Evolutionary conservation across 2,113 vertebrate genomes (phyloP), one percentile per base, ranked within the genome.

Genomic region (Mus pahari): DNA sequence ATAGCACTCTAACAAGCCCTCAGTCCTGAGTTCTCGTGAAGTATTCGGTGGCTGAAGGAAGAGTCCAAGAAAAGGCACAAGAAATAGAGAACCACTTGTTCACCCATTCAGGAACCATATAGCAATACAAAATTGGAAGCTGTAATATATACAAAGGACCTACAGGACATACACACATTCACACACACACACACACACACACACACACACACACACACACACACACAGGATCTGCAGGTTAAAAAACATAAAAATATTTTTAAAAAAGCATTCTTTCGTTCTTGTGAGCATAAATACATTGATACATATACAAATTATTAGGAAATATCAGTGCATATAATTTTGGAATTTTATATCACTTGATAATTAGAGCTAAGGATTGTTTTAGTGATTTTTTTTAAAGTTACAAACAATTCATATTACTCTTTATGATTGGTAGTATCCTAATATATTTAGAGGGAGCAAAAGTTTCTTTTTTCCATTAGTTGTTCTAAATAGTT

Each of bases 281-380:
- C 42, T 94, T 94, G 39, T 28, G 26, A 95, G 53, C 58, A 81
- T 50, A n/a, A 9, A 42, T 60, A 48, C 68, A 86, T 28, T 12
- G 84, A 88, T 53, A 91, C 31, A 42, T 13, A 64, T 53, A 82
- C 31, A 93, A 93, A 50, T 66, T 82, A 84, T 7, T 66, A 71
- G 92, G 71, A 94, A 90, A 66, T 58, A 86, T 28, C n/a, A 82
- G 28, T 66, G 45, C 7, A 42, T 62, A 73, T 93, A 9, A 7
- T 94, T 86, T 62, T 91, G 58, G 26, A 68, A 86, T 86, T 94
- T 75, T 88, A 12, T 70, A 48, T 90, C 42, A 62, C 55, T 88
- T 90, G n/a, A 48, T 89, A 83, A 66, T 74, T 95, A 86, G 19
- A 81, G 58, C 62, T 60, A 94, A 75, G 42, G 50, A 62, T 60